Conservation (phyloP, 2,113 vertebrate genomes). For the Cephalopterus ornatus region DNA sequence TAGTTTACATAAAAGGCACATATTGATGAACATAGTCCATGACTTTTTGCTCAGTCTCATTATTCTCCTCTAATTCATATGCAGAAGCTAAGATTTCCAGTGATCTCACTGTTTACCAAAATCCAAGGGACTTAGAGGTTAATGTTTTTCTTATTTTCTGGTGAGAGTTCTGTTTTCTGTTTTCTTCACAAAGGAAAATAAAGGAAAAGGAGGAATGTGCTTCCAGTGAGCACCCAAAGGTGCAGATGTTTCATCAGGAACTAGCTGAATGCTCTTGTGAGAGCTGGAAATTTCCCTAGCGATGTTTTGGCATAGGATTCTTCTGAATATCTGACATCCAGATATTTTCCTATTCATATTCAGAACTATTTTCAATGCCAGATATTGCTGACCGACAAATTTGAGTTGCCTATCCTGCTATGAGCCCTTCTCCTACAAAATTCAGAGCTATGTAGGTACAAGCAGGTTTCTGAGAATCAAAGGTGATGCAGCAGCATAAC, state of each 20-base stretch:
- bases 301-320: not conserved
- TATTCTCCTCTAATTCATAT: not conserved
- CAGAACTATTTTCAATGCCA: not conserved
- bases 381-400: not conserved
- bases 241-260: not conserved
- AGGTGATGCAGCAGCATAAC: not conserved
- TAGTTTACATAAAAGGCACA: conserved; percentile 26
- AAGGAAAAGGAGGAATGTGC: not conserved
- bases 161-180: not conserved
- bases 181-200: not conserved
- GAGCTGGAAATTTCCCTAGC: not conserved
- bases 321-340: not conserved
- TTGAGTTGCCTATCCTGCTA: not conserved
- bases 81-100: not conserved
- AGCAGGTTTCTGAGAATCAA: not conserved
- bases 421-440: not conserved
- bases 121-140: not conserved
- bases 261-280: not conserved
- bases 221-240: not conserved
- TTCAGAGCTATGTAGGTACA: not conserved
- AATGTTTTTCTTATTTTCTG: not conserved
- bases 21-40: conserved; percentile 19
- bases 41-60: not conserved
- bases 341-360: not conserved
- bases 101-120: conserved; percentile 31